phyloP scores from a whole-genome alignment of 2,113 vertebrate species.

The Butastur rufipennis region DNA sequence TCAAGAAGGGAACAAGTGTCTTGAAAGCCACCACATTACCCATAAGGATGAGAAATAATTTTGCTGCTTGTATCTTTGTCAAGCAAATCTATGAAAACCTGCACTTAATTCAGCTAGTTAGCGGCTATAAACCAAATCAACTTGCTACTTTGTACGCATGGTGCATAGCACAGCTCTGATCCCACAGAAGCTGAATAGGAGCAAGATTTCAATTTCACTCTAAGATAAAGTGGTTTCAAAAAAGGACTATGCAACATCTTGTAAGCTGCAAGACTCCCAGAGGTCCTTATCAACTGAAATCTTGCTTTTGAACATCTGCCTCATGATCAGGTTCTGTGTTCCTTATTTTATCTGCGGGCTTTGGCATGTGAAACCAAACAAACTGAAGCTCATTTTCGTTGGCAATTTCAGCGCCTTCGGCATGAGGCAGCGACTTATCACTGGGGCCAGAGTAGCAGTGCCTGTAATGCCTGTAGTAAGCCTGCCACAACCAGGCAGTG shows the following conservation, averaged over 20 bases:
- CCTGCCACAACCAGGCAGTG: not conserved
- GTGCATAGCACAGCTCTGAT: not conserved
- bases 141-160: not conserved
- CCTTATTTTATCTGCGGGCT: not conserved
- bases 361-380: not conserved
- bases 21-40: not conserved
- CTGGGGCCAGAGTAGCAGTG: not conserved
- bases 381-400: not conserved
- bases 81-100: not conserved
- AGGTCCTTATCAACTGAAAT: not conserved
- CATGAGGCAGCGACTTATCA: not conserved
- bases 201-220: not conserved
- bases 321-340: not conserved
- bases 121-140: not conserved
- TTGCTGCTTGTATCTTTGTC: not conserved
- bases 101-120: not conserved
- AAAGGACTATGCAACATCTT: not conserved
- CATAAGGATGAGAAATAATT: not conserved
- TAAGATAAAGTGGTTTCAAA: not conserved
- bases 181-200: not conserved
- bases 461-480: not conserved
- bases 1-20: not conserved
- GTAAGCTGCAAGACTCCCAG: not conserved
- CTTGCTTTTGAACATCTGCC: not conserved
- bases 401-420: not conserved